Evolutionary conservation across 2,797 vertebrate species (phyloP).

Genomic region (Aldrovandia affinis): DNA sequence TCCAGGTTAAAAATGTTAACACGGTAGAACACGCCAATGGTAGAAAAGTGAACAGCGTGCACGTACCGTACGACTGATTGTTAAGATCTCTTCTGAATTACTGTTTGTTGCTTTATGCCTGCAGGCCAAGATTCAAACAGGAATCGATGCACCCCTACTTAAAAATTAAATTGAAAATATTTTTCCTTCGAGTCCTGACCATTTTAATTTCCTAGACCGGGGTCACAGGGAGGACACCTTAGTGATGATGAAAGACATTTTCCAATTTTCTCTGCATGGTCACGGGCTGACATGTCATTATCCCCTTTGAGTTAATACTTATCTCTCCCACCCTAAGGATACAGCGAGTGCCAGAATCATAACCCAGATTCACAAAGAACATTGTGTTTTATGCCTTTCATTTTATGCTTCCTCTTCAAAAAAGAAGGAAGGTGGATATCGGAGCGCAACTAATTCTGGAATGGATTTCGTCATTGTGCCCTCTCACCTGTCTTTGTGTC

Average conservation of each 20-base stretch:
- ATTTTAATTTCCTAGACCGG: conserved; percentile 68
- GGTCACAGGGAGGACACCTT: conserved; percentile 74
- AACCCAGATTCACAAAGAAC: conserved; percentile 27
- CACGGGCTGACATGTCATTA: conserved; percentile 73
- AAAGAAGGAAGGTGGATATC: conserved; percentile 13
- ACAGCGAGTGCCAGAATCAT: conserved; percentile 21
- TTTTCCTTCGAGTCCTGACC: conserved; percentile 63
- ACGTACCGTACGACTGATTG: neutral
- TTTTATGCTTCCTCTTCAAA: conserved; percentile 22
- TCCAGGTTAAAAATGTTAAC: neutral
- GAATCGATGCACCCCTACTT: conserved; percentile 71
- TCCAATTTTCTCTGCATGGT: conserved; percentile 71
- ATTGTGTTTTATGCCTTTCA: conserved; percentile 19
- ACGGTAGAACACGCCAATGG: neutral
- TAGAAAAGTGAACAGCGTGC: no score
- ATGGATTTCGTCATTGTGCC: neutral
- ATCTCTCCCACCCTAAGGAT: conserved; percentile 27
- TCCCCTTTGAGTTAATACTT: conserved; percentile 69
- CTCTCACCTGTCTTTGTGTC: neutral
- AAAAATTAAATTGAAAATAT: conserved; percentile 73
- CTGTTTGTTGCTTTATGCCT: conserved; percentile 51
- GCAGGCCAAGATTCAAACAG: conserved; percentile 57
- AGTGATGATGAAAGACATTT: conserved; percentile 74
- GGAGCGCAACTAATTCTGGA: conserved; percentile 27
- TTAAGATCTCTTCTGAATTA: conserved; percentile 7